A percentile compares a stretch with the other conserved stretches of the same genome.
These are phyloP conservation scores for Bergia puertoricense DNA, from an alignment of 92 coral and sea anemone species.

Conservation along the genomic window DNA sequence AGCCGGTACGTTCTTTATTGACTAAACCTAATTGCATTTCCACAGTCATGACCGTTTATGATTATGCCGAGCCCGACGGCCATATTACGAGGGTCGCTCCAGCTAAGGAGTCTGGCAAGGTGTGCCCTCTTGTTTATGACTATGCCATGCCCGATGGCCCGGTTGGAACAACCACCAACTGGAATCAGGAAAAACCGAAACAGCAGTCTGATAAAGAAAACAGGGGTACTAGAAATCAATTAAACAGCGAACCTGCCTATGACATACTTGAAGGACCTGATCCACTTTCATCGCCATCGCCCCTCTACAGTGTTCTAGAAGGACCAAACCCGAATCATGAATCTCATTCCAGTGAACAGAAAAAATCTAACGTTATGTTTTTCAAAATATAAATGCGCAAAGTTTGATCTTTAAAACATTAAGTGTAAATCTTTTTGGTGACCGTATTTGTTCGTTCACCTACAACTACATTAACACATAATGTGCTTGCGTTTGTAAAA, in stretches of 20 bases:
- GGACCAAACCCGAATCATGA: background rate
- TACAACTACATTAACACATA: background rate
- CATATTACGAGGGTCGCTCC: background rate
- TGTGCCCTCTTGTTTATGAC: constrained; percentile 7
- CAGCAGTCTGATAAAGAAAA: background rate
- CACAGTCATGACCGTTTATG: background rate
- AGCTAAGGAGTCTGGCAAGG: background rate
- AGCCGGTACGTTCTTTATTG: too few species aligned
- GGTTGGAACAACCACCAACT: background rate
- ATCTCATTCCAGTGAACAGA: background rate
- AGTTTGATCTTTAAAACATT: background rate
- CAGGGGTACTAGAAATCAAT: background rate
- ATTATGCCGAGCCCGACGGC: constrained; percentile 7
- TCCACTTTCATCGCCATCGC: background rate
- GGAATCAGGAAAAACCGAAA: background rate
- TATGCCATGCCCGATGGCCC: constrained; percentile 10
- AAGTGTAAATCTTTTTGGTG: background rate
- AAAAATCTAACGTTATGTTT: background rate
- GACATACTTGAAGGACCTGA: background rate
- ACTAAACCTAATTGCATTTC: too few species aligned
- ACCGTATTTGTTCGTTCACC: background rate
- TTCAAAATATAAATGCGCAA: too few species aligned
- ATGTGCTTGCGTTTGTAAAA: background rate
- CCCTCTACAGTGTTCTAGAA: background rate
- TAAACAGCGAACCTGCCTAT: background rate